These are phyloP conservation scores for Gadus macrocephalus DNA, from an alignment of 2,113 vertebrate species.

Conservation along the genomic window DNA sequence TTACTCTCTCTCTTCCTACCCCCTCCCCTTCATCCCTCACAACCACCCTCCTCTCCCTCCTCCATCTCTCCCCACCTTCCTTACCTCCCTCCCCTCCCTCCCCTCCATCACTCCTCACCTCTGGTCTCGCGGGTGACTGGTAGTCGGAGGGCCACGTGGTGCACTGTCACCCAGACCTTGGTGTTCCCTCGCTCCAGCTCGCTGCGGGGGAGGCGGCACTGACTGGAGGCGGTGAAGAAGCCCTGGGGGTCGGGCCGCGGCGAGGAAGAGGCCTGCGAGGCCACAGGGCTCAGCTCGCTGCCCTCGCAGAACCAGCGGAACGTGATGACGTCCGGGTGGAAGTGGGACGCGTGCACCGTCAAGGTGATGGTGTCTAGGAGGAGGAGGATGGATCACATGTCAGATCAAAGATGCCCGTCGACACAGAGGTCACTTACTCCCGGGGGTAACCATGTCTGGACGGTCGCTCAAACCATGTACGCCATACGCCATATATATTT, in stretches of 20 bases:
- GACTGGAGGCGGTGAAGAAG: slow-evolving; percentile 72
- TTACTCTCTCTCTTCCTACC: too few relatives aligned
- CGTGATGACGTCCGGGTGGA: slow-evolving; percentile 74
- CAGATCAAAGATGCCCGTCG: too few relatives aligned
- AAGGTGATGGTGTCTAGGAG: slow-evolving; percentile 63
- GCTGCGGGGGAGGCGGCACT: slow-evolving; percentile 64
- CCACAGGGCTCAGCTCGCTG: slow-evolving; percentile 71
- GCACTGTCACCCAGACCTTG: slow-evolving; percentile 74
- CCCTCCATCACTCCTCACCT: slow-evolving; percentile 47
- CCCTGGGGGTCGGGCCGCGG: slow-evolving; percentile 68
- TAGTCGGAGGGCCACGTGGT: slow-evolving; percentile 71
- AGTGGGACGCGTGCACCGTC: slow-evolving; percentile 61
- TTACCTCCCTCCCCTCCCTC: not conserved
- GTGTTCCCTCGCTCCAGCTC: slow-evolving; percentile 68
- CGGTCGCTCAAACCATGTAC: too few relatives aligned
- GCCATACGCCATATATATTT: too few relatives aligned
- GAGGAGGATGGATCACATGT: not conserved
- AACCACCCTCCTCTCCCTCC: not conserved
- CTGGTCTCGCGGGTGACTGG: slow-evolving; percentile 67
- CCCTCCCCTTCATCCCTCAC: too few relatives aligned
- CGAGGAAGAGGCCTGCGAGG: slow-evolving; percentile 64
- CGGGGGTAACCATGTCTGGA: too few relatives aligned
- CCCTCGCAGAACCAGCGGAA: slow-evolving; percentile 80
- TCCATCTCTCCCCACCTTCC: too few relatives aligned
- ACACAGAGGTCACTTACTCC: too few relatives aligned